Base-by-base conservation (phyloP, 2,113 vertebrate species). In the Alosa alosa region DNA sequence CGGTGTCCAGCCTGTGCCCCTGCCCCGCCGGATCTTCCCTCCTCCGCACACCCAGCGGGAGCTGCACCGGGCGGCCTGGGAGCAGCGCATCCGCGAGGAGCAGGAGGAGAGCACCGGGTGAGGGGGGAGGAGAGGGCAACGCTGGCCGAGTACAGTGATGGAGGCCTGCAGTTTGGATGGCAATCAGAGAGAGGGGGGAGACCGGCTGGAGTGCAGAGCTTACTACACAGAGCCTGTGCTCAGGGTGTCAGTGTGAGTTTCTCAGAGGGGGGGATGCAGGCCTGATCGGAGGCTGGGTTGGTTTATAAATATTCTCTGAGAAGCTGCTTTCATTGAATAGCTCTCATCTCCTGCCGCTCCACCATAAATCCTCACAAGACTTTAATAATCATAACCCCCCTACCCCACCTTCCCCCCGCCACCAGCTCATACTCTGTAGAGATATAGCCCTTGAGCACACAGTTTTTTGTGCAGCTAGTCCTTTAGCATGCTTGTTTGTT, bases 21-120 rank as follows among this genome's bases (percentile, higher is more conserved):
- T 97, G 84, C 97, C 97, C 78, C 92, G 93, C 83, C 90, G 93
- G 89, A 95, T 95, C 91, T 96, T 97, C 68, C 95, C 97, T 31
- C 95, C 97, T 2, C 95, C 95, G 36, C 95, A 96, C 41, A 94
- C 93, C 83, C 92, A 92, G 88, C 96, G 97, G 88, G 97, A 98
- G 6, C 97, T 97, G 83, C 96, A 95, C 82, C 96, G 97, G 90
- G 96, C 97, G 84, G 93, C 96, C 1, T 99, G 97, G 97, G 97
- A 98, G 93, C 97, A 98, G 2, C 94, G 97, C 93, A 96, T 97
- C 92, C 94, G 94, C 0, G 97, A 98, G 92, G 97, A 97, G 93
- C 97, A 97, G 91, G 91, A 93, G 91, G 91, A 91, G 88, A 68
- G 83, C 90, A 1, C 91, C 92, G 92, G 85, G 9, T 94, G 91